phyloP scores from a whole-genome alignment of 2,797 vertebrate genomes.

The Clarias fuscus region DNA sequence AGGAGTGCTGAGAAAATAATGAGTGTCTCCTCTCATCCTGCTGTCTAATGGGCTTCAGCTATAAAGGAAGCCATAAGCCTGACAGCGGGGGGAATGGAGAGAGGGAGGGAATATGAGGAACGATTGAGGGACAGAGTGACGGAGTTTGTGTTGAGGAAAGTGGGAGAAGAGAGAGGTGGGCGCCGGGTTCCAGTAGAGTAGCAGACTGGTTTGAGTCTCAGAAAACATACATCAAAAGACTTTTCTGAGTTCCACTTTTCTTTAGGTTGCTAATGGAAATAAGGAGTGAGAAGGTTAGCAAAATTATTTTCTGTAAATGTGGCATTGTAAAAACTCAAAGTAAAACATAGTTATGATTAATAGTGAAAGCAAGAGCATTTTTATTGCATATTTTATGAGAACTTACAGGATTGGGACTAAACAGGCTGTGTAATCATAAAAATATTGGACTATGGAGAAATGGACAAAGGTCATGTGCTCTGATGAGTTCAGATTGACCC shows the following conservation, averaged over 20 bases:
- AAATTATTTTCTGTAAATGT: background rate
- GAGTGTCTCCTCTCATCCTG: conserved; percentile 38
- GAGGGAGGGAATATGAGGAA: conserved; percentile 22
- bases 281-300: background rate
- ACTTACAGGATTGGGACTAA: too few species aligned
- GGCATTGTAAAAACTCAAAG: too few species aligned
- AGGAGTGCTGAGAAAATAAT: conserved; percentile 37
- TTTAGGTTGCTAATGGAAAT: background rate
- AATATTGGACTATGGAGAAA: too few species aligned
- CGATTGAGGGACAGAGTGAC: background rate
- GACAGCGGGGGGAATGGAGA: conserved; percentile 23
- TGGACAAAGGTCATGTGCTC: too few species aligned
- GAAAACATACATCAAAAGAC: background rate
- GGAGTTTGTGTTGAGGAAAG: conserved; percentile 9
- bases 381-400: too few species aligned
- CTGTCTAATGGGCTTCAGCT: conserved; percentile 43
- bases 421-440: too few species aligned
- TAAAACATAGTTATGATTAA: too few species aligned
- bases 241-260: background rate
- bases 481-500: too few species aligned
- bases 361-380: too few species aligned
- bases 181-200: conserved; percentile 19
- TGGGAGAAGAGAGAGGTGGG: conserved; percentile 1
- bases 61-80: conserved; percentile 45
- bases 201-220: conserved; percentile 25